Evolutionary conservation across 2,113 vertebrate species (phyloP).

Genomic region (Nycticorax nycticorax): DNA sequence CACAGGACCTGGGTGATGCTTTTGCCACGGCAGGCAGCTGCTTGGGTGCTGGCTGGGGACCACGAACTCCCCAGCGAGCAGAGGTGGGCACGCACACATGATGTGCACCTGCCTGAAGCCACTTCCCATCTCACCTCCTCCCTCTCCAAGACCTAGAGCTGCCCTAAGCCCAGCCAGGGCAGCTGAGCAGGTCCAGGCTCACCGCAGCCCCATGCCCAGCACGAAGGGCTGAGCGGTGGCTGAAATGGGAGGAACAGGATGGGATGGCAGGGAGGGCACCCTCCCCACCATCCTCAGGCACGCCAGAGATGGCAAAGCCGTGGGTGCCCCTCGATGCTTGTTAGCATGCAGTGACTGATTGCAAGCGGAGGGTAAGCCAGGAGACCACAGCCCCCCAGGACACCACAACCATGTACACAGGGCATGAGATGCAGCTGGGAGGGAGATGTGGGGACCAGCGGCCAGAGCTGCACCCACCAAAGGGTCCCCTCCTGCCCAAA

Average conservation of each 20-base stretch:
- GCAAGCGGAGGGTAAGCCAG: neutral
- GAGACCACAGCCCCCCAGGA: neutral
- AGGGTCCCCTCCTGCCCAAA: neutral
- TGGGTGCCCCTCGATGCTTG: neutral
- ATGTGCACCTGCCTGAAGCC: neutral
- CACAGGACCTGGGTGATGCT: neutral
- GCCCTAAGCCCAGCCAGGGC: neutral
- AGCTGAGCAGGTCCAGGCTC: neutral
- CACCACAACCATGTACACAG: neutral
- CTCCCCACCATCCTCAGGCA: neutral
- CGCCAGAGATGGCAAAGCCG: accelerated
- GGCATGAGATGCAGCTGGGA: neutral
- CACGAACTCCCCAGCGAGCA: neutral
- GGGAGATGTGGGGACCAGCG: neutral
- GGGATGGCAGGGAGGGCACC: neutral
- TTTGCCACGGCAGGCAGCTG: neutral
- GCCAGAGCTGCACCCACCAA: neutral
- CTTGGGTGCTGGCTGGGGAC: neutral
- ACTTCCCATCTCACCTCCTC: neutral
- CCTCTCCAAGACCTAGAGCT: neutral
- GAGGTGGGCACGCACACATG: too few species aligned
- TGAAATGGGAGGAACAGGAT: neutral
- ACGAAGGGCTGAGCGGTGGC: neutral
- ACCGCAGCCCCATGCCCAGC: accelerated
- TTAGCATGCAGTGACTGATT: too few species aligned